Conservation (phyloP, 2,888 invertebrate genomes). For the Drosophila leonis region DNA sequence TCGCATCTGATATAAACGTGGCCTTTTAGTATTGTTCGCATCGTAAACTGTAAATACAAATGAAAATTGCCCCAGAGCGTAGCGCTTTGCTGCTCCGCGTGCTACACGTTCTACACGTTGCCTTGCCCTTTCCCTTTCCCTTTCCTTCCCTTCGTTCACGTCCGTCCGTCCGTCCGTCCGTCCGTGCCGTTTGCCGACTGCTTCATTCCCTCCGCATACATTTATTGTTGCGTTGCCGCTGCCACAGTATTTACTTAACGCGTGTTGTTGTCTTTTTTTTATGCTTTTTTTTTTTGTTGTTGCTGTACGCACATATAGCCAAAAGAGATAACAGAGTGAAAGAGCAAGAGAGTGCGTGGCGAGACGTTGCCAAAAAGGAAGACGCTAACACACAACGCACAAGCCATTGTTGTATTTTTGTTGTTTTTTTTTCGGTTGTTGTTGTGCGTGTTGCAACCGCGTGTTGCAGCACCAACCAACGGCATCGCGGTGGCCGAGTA, state of each 20-base stretch:
- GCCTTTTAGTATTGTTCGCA: conserved; percentile 27
- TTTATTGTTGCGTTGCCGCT: conserved; percentile 39
- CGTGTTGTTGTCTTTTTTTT: conserved; percentile 13
- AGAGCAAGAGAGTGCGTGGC: background rate
- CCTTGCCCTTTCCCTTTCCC: background rate
- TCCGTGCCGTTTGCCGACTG: conserved; percentile 12
- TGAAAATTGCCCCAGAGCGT: conserved; percentile 49
- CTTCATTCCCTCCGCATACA: conserved; percentile 30
- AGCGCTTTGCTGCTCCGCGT: conserved; percentile 14
- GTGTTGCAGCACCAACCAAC: conserved; percentile 45
- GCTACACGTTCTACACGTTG: background rate
- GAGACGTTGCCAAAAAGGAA: background rate
- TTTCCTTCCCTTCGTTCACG: background rate
- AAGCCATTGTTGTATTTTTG: conserved; percentile 1
- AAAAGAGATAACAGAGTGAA: conserved; percentile 1
- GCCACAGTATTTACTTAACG: conserved; percentile 24
- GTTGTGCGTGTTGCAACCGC: conserved; percentile 13
- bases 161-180: background rate
- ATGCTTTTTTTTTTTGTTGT: conserved; percentile 14
- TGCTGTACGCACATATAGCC: conserved; percentile 3
- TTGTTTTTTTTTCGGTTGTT: conserved; percentile 16
- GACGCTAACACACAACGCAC: background rate
- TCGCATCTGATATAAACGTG: conserved; percentile 23
- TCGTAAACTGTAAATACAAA: conserved; percentile 51
- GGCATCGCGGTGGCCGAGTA: conserved; percentile 71